phyloP scores from a whole-genome alignment of 2,797 vertebrate genomes.

The Nasua narica region DNA sequence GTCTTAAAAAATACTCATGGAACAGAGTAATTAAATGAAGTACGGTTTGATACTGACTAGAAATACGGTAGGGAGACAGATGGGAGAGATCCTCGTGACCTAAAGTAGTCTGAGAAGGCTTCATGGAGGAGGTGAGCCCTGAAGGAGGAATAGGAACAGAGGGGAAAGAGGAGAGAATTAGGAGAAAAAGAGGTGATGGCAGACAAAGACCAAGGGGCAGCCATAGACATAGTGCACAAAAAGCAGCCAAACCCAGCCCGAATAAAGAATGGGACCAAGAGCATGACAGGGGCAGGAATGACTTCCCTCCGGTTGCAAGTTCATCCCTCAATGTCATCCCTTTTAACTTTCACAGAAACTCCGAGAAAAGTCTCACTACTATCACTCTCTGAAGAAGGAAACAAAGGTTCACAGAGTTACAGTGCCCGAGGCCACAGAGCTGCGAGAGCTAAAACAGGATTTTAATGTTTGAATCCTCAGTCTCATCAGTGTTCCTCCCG shows the following conservation, averaged over 20 bases:
- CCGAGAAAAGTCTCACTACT: background rate
- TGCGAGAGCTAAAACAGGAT: background rate
- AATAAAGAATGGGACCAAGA: background rate
- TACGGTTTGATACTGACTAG: background rate
- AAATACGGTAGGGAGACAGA: background rate
- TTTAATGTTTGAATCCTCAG: background rate
- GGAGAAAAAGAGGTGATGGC: background rate
- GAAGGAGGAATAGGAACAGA: background rate
- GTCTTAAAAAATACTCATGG: background rate
- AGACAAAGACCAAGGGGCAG: background rate
- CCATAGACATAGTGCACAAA: fast-evolving
- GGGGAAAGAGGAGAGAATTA: background rate
- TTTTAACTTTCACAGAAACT: background rate
- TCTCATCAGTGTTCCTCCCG: background rate
- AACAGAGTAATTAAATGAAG: background rate
- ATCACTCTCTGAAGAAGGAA: background rate
- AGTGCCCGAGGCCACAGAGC: background rate
- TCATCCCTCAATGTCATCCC: background rate
- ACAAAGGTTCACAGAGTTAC: background rate
- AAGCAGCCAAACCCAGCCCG: background rate
- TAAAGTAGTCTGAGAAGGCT: background rate
- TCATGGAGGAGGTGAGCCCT: background rate
- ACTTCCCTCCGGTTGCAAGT: too few relatives aligned
- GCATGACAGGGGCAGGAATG: background rate
- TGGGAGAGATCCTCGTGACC: background rate